These are phyloP conservation scores for Semaprochilodus insignis DNA, from an alignment of 2,797 vertebrate genomes.

Conservation along the genomic window DNA sequence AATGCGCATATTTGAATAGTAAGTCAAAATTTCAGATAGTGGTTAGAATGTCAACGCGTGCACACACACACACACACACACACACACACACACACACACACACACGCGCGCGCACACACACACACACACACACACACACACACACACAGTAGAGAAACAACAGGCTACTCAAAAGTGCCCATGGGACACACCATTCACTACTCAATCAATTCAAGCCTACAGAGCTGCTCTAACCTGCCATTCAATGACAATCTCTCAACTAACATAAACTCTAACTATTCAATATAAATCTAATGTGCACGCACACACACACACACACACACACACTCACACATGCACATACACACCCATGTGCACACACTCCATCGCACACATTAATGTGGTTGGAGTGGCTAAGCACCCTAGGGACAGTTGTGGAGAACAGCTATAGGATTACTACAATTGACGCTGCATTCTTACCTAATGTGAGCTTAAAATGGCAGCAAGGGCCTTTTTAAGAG, in stretches of 20 bases:
- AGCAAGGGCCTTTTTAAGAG: constrained; percentile 77
- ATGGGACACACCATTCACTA: constrained; percentile 75
- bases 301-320: constrained; percentile 22
- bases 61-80: constrained; percentile 42
- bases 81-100: too few relatives aligned
- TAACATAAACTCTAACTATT: too few relatives aligned
- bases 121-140: constrained; percentile 54
- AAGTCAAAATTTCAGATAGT: background rate
- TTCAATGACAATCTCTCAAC: constrained; percentile 25
- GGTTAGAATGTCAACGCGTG: background rate
- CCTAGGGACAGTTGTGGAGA: constrained; percentile 72
- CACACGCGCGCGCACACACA: too few relatives aligned
- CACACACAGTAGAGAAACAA: constrained; percentile 78
- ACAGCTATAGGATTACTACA: constrained; percentile 80
- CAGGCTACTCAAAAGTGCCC: constrained; percentile 76
- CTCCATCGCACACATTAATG: constrained; percentile 38
- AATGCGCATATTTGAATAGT: too few relatives aligned
- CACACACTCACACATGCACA: constrained; percentile 22
- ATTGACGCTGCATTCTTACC: constrained; percentile 75
- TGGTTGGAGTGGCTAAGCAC: constrained; percentile 44
- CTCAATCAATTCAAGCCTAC: constrained; percentile 74
- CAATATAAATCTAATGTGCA: background rate
- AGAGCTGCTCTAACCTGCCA: constrained; percentile 41
- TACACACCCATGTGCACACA: constrained; percentile 35
- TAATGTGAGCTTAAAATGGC: constrained; percentile 77